These are phyloP conservation scores for Lepidurus arcticus DNA, from an alignment of 1,140 invertebrate species.

Conservation along the genomic window DNA sequence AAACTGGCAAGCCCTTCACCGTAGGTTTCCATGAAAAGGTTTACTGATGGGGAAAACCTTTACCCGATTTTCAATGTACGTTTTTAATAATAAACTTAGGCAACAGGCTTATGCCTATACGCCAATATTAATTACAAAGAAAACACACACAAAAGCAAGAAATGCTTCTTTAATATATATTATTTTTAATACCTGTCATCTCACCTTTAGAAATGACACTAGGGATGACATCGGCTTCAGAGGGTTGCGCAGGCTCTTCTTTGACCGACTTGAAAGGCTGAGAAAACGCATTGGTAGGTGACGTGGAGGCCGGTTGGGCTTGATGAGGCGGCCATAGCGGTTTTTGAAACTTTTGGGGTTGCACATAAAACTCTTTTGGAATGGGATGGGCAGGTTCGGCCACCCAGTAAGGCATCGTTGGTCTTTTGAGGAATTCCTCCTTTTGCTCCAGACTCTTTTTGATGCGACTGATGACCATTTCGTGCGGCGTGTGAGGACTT, in stretches of 20 bases:
- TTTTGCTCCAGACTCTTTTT: constrained; percentile 77
- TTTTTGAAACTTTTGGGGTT: constrained; percentile 65
- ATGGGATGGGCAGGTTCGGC: constrained; percentile 42
- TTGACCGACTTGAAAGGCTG: background rate
- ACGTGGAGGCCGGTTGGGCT: constrained; percentile 34
- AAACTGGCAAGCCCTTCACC: too few relatives aligned
- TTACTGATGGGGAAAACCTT: too few relatives aligned
- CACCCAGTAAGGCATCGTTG: constrained; percentile 59
- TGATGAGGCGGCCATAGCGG: constrained; percentile 62
- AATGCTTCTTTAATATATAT: too few relatives aligned
- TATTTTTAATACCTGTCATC: constrained; percentile 26
- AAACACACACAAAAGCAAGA: too few relatives aligned
- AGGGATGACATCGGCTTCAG: constrained; percentile 35
- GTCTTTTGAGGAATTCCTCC: constrained; percentile 73
- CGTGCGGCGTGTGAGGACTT: constrained; percentile 9
- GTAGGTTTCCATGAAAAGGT: too few relatives aligned
- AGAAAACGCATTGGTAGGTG: constrained; percentile 10
- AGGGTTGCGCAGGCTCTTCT: constrained; percentile 34
- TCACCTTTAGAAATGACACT: constrained; percentile 35
- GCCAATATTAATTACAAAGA: too few relatives aligned
- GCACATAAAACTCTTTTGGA: constrained; percentile 65
- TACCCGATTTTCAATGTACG: too few relatives aligned
- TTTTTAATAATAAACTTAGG: too few relatives aligned
- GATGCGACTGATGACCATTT: constrained; percentile 50
- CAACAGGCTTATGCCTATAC: too few relatives aligned